Percentiles rank a stretch among this genome's conserved stretches.
phyloP scores from a whole-genome alignment of 2,797 vertebrate species.

The Toxotes lorentzi region DNA sequence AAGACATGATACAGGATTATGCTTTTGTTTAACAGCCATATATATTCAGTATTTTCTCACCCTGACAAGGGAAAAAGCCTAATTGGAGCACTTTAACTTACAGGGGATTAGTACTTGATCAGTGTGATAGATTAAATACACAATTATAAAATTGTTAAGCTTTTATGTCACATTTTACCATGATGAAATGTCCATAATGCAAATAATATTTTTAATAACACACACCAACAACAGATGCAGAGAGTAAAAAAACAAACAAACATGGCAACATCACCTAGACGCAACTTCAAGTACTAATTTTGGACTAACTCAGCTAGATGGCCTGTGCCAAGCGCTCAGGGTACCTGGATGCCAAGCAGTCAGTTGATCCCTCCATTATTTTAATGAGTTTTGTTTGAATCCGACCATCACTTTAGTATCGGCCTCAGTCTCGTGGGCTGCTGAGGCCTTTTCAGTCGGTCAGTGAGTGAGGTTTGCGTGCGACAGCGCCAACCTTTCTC shows the following conservation, averaged over 20 bases:
- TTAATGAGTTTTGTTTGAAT: not conserved
- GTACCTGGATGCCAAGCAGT: slow-evolving; percentile 1
- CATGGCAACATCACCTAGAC: not conserved
- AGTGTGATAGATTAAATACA: not conserved
- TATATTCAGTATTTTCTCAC: too few relatives aligned
- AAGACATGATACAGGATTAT: too few relatives aligned
- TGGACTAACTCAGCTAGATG: not conserved
- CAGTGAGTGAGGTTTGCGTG: slow-evolving; percentile 43
- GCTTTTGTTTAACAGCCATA: too few relatives aligned
- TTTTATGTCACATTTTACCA: not conserved
- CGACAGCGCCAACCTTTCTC: slow-evolving; percentile 63
- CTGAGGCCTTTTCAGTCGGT: slow-evolving; percentile 3
- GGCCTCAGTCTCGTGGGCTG: not conserved
- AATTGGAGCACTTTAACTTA: not conserved
- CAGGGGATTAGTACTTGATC: not conserved
- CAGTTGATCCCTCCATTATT: slow-evolving; percentile 3
- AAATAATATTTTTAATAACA: not conserved
- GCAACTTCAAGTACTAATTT: not conserved
- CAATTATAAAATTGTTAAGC: too few relatives aligned
- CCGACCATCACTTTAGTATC: not conserved
- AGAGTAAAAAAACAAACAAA: not conserved
- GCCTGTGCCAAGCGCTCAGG: not conserved
- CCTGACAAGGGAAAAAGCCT: too few relatives aligned
- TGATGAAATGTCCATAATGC: not conserved
- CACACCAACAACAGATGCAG: not conserved